phyloP scores from a whole-genome alignment of 2,113 vertebrate genomes.

The Caretta caretta region DNA sequence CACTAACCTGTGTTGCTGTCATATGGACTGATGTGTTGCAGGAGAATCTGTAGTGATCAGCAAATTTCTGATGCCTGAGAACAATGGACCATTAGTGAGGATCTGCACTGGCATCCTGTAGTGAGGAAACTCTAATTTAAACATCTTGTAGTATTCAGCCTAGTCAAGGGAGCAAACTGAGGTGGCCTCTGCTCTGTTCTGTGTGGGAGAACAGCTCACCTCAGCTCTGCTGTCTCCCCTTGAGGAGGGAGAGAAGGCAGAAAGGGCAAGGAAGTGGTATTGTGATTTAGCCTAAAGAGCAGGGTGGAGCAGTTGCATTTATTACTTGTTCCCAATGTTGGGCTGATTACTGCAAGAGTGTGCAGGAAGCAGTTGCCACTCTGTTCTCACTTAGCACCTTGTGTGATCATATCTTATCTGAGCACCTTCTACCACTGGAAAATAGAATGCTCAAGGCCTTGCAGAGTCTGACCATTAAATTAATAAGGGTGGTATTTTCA shows the following conservation, averaged over 20 bases:
- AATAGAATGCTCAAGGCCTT: neutral
- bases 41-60: neutral
- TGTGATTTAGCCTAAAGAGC: neutral
- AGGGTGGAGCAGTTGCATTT: neutral
- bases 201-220: neutral
- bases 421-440: no score
- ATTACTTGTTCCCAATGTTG: neutral
- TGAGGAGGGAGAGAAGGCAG: neutral
- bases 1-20: neutral
- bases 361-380: neutral
- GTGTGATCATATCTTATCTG: neutral
- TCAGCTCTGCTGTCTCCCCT: neutral
- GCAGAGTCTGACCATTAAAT: neutral
- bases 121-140: neutral
- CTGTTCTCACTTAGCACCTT: neutral
- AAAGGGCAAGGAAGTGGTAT: neutral
- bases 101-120: neutral
- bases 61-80: neutral
- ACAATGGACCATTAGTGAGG: neutral
- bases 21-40: neutral
- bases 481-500: neutral
- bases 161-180: neutral
- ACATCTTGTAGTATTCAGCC: neutral
- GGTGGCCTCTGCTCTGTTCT: neutral
- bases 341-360: neutral